A percentile compares a stretch with the other conserved stretches of the same genome.
These are phyloP conservation scores for Chironomus tentans DNA, from an alignment of 2,888 invertebrate species.

Conservation along the genomic window DNA sequence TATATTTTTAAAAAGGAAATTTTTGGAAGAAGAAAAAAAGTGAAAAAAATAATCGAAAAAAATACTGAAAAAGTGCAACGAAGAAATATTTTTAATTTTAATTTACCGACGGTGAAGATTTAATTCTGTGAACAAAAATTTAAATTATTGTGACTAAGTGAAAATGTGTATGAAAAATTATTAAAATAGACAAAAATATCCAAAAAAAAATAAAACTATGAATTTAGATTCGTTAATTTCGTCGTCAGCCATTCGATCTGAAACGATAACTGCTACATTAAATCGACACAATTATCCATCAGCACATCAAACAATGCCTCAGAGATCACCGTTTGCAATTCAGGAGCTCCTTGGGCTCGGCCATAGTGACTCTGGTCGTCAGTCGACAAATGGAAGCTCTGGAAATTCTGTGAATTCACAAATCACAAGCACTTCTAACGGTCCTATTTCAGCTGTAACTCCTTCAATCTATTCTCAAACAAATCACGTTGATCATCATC, in stretches of 20 bases:
- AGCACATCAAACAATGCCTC: conserved; percentile 36
- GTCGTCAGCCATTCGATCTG: conserved; percentile 21
- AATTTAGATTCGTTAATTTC: conserved; percentile 24
- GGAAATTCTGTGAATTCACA: neutral
- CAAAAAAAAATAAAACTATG: neutral
- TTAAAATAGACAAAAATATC: neutral
- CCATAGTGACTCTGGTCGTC: conserved; percentile 32
- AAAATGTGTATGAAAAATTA: conserved; percentile 1
- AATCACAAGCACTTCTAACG: neutral
- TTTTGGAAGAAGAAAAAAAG: neutral
- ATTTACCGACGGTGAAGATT: neutral
- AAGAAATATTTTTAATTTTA: neutral
- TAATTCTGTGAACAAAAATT: neutral
- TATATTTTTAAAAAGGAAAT: no score
- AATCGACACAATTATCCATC: conserved; percentile 25
- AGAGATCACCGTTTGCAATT: conserved; percentile 43
- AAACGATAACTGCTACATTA: conserved; percentile 14
- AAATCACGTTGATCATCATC: conserved; percentile 36
- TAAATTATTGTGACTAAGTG: neutral
- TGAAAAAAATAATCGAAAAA: neutral
- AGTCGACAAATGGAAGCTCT: conserved; percentile 10
- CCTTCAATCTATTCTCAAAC: conserved; percentile 32
- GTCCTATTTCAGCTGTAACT: conserved; percentile 30
- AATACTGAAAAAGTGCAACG: neutral
- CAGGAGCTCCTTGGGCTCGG: conserved; percentile 42